phyloP scores from a whole-genome alignment of 2,888 invertebrate species.

The Drosophila mayaguana region DNA sequence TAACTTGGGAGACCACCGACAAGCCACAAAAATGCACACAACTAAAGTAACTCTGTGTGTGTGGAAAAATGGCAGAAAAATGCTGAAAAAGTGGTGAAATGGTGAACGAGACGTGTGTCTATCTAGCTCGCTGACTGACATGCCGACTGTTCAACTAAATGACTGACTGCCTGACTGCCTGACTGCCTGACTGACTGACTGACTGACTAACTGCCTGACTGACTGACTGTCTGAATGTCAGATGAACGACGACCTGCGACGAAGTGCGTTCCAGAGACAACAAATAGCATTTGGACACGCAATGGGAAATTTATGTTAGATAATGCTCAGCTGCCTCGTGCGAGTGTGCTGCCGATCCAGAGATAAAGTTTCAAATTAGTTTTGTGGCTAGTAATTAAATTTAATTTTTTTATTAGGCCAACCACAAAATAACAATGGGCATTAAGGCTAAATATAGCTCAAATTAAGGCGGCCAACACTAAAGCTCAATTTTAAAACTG shows the following conservation, averaged over 20 bases:
- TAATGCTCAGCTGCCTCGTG: conserved; percentile 54
- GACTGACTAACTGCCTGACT: conserved; percentile 45
- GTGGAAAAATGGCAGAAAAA: conserved; percentile 51
- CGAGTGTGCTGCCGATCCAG: conserved; percentile 55
- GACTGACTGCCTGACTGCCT: conserved; percentile 43
- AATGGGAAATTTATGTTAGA: conserved; percentile 80
- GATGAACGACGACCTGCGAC: conserved; percentile 20
- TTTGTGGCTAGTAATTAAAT: conserved; percentile 78
- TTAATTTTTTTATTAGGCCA: conserved; percentile 75
- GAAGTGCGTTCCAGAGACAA: conserved; percentile 59
- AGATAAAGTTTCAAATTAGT: conserved; percentile 78
- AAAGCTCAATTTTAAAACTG: neutral
- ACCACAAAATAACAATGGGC: conserved; percentile 50
- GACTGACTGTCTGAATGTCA: conserved; percentile 38
- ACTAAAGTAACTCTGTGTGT: conserved; percentile 29
- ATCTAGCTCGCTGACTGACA: conserved; percentile 48
- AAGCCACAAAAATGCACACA: conserved; percentile 57
- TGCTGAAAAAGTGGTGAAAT: conserved; percentile 73
- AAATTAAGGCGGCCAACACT: conserved; percentile 31
- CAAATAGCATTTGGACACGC: conserved; percentile 77
- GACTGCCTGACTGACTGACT: conserved; percentile 41
- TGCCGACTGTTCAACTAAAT: conserved; percentile 39
- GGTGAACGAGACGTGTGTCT: conserved; percentile 54
- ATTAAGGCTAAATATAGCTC: conserved; percentile 22
- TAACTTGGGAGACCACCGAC: conserved; percentile 47